A percentile compares a stretch with the other conserved stretches of the same genome.
Evolutionary conservation across 2,797 vertebrate species (phyloP).

Genomic region (Xiphophorus birchmanni): DNA sequence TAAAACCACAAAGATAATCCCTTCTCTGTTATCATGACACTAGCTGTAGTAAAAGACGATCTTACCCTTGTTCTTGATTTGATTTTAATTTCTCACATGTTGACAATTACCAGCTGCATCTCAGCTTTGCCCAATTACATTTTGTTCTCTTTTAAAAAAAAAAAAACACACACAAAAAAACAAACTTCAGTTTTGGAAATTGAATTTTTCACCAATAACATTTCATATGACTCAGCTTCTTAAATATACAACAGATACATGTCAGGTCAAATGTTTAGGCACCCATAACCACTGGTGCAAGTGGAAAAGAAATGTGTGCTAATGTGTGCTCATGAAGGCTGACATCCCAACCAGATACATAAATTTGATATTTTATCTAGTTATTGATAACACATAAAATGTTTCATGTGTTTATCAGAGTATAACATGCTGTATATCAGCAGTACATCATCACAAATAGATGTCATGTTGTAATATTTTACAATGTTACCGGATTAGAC

Average conservation of each 20-base stretch:
- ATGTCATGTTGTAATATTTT: background rate
- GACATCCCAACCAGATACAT: background rate
- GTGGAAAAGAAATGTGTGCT: background rate
- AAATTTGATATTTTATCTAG: background rate
- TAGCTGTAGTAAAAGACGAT: conserved; percentile 4
- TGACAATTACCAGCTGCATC: background rate
- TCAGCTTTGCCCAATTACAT: background rate
- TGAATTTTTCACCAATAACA: background rate
- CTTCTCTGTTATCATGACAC: conserved; percentile 10
- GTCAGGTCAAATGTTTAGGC: background rate
- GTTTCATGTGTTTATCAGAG: background rate
- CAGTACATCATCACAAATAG: background rate
- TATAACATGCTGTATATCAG: background rate
- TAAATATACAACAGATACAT: background rate
- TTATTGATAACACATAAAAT: background rate
- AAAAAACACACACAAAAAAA: background rate
- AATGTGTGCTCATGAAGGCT: background rate
- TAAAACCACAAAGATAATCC: conserved; percentile 15
- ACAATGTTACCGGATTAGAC: conserved; percentile 41
- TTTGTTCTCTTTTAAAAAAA: background rate
- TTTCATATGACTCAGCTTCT: conserved; percentile 12
- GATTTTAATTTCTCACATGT: conserved; percentile 13
- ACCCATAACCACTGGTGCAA: background rate
- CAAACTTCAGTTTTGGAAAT: conserved; percentile 19
- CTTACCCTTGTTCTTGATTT: conserved; percentile 15